Conservation (phyloP, 1,140 invertebrate species). For the Megalonaias nervosa region DNA sequence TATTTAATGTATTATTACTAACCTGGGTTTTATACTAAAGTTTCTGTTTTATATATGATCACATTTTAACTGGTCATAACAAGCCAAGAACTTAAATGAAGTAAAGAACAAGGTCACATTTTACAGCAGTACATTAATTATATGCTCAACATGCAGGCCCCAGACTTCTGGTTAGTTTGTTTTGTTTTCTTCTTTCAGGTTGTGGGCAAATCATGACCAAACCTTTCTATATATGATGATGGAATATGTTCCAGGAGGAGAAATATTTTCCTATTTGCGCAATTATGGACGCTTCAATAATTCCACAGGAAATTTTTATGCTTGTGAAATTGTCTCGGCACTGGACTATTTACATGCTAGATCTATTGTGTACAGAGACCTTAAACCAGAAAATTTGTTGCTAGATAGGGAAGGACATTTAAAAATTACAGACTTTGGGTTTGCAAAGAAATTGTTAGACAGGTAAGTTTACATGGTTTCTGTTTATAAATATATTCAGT, state of each 20-base stretch:
- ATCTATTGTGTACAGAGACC: conserved; percentile 72
- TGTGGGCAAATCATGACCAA: conserved; percentile 91
- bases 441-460: conserved; percentile 94
- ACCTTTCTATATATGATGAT: conserved; percentile 92
- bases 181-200: conserved; percentile 77
- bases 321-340: conserved; percentile 93
- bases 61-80: no score
- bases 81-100: no score
- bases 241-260: conserved; percentile 92
- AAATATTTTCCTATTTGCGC: conserved; percentile 95
- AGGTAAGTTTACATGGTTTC: conserved; percentile 69
- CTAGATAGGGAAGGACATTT: conserved; percentile 93
- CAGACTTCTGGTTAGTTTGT: not conserved
- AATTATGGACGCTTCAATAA: conserved; percentile 92
- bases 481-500: no score
- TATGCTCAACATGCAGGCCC: no score
- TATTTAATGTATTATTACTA: no score
- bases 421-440: conserved; percentile 98
- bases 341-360: conserved; percentile 90
- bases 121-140: no score
- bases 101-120: no score
- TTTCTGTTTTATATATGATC: no score
- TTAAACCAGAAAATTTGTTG: conserved; percentile 95
- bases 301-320: conserved; percentile 92
- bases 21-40: no score